A percentile compares a stretch with the other conserved stretches of the same genome.
phyloP scores from a whole-genome alignment of 2,888 invertebrate species.

The Loripinus fragilis region DNA sequence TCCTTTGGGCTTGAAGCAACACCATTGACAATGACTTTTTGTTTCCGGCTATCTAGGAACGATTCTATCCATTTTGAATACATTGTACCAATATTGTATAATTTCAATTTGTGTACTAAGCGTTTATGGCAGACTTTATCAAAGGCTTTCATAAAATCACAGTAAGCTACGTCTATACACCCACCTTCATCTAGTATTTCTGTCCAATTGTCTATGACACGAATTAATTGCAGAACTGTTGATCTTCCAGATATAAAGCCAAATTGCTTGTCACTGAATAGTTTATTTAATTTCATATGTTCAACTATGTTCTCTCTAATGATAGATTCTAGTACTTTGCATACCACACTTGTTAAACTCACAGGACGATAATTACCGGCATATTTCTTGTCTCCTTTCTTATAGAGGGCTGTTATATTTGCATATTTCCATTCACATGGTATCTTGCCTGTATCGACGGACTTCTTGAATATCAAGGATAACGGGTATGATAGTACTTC shows the following conservation, averaged over 20 bases:
- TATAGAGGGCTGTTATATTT: not conserved
- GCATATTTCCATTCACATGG: not conserved
- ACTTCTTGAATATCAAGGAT: no score
- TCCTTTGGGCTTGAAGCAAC: no score
- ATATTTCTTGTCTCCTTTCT: not conserved
- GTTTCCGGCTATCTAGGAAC: no score
- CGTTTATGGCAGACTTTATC: no score
- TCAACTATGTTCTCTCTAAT: no score
- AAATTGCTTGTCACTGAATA: conserved; percentile 3
- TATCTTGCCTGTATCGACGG: not conserved
- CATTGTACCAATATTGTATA: no score
- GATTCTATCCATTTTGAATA: no score
- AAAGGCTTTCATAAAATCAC: not conserved
- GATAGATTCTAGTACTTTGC: not conserved
- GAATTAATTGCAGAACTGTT: not conserved
- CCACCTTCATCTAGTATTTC: not conserved
- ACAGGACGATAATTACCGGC: not conserved
- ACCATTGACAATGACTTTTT: no score
- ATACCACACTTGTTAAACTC: not conserved
- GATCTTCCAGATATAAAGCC: conserved; percentile 6
- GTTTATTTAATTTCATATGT: no score
- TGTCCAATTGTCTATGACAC: not conserved
- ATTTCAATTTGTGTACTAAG: no score
- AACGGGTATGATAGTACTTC: no score
- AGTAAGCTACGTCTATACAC: not conserved